Conservation (phyloP, 2,888 invertebrate species). For the Chloroclysta siterata region DNA sequence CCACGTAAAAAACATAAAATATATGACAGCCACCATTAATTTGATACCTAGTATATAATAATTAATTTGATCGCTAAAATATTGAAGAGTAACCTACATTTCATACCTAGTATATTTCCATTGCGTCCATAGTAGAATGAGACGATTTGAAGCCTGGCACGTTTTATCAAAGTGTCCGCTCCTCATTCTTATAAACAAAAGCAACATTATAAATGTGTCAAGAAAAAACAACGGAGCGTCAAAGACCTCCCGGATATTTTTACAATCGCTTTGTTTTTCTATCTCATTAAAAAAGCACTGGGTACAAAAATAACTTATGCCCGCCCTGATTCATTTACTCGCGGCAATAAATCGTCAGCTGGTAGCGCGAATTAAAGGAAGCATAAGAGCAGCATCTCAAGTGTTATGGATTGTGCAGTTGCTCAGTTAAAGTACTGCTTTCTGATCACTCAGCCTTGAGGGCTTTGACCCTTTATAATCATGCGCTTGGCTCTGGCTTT, state of each 20-base stretch:
- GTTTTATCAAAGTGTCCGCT: not conserved
- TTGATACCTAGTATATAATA: too few relatives aligned
- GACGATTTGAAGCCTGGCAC: not conserved
- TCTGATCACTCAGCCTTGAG: slow-evolving; percentile 74
- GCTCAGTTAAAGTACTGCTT: slow-evolving; percentile 65
- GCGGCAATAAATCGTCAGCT: slow-evolving; percentile 28
- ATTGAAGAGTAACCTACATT: too few relatives aligned
- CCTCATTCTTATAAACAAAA: slow-evolving; percentile 7
- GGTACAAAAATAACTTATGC: slow-evolving; percentile 24
- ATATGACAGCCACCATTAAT: too few relatives aligned
- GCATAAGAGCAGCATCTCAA: slow-evolving; percentile 61
- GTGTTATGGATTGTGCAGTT: slow-evolving; percentile 71
- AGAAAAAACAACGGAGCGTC: slow-evolving; percentile 12
- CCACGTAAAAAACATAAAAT: too few relatives aligned
- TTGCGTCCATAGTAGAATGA: not conserved
- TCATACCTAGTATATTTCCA: not conserved
- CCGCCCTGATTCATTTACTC: slow-evolving; percentile 31
- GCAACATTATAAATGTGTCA: slow-evolving; percentile 5
- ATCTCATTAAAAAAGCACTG: slow-evolving; percentile 28
- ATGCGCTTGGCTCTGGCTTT: slow-evolving; percentile 29
- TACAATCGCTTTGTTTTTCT: slow-evolving; percentile 28
- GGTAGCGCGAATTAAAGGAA: slow-evolving; percentile 40
- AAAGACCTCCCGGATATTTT: slow-evolving; percentile 31
- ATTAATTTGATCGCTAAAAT: too few relatives aligned
- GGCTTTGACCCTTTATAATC: slow-evolving; percentile 75